Conservation (phyloP, 2,113 vertebrate species). For the Ochotona princeps region DNA sequence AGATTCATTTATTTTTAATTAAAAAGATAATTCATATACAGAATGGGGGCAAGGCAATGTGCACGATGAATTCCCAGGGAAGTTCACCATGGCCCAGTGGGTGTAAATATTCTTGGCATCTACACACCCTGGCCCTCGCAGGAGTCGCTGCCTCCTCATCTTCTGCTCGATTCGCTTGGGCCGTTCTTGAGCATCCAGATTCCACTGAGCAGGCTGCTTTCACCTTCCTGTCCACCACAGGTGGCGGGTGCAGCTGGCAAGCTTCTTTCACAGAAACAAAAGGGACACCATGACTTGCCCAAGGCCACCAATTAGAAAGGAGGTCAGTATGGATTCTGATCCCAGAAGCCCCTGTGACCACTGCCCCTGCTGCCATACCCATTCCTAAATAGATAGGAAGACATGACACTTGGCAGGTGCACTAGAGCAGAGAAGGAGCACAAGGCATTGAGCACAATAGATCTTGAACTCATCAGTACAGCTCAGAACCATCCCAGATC, state of each 20-base stretch:
- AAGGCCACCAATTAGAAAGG: not conserved
- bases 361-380: not conserved
- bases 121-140: not conserved
- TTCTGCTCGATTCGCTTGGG: not conserved
- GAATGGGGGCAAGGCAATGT: not conserved
- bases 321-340: not conserved
- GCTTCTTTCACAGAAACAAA: not conserved
- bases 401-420: not conserved
- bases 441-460: not conserved
- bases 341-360: not conserved
- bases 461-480: not conserved
- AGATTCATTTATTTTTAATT: constrained; percentile 65
- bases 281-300: not conserved
- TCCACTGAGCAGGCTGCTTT: not conserved
- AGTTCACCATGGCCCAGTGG: not conserved
- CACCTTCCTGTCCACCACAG: not conserved
- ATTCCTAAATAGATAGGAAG: not conserved
- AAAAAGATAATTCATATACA: constrained; percentile 60
- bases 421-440: not conserved
- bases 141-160: accelerated
- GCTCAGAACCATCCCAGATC: not conserved
- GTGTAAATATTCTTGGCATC: not conserved
- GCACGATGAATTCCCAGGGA: not conserved
- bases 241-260: not conserved
- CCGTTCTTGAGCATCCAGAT: no score